Evolutionary conservation across 2,888 invertebrate species (phyloP), one percentile per base, ranked within the genome.

Genomic region (Caenorhabditis panamensis): DNA sequence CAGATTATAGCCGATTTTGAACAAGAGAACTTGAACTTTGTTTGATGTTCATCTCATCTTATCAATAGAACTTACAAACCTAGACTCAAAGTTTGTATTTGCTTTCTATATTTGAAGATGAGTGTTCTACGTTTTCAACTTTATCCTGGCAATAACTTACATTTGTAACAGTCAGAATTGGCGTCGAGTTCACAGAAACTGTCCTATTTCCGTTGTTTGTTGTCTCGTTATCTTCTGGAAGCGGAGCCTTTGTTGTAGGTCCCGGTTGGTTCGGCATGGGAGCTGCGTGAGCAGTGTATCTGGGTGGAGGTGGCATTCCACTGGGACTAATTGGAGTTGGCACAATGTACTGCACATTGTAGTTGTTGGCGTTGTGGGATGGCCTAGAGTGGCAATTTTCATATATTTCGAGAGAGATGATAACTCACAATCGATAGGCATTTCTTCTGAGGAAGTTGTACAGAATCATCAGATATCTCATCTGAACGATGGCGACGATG

Each of bases 251-350:
- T 13, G 51, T 54, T 1, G 47, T 37, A 3, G 61, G 18, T 3
- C 31, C 44, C 8, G 72, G 58, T 9, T 51, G 64, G 16, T 18
- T 36, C 13, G 63, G 56, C 28, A 69, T 64, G 20, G 79, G 63
- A 31, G 72, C 51, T 9, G 72, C 59, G 44, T 64, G 56, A 0
- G 59, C 64, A 26, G 76, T 72, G 47, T 80, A 80, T 62, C 80
- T 64, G 4, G 80, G 80, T 41, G 80, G 80, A 22, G 80, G 80
- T 37, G 80, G 80, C 61, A 80, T 59, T 24, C 80, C 80, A 36
- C 31, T 71, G 2, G 80, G 80, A 49, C 76, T 76, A 16, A 79
- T 69, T 58, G 79, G 73, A 11, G 80, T 76, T 3, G 80, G 80
- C 16, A 80, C 80, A 36, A 80, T 49, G 53, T 80, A 80, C 49